A percentile compares a stretch with the other conserved stretches of the same genome.
Evolutionary conservation across 2,797 vertebrate species (phyloP).

Genomic region (Acomys russatus): DNA sequence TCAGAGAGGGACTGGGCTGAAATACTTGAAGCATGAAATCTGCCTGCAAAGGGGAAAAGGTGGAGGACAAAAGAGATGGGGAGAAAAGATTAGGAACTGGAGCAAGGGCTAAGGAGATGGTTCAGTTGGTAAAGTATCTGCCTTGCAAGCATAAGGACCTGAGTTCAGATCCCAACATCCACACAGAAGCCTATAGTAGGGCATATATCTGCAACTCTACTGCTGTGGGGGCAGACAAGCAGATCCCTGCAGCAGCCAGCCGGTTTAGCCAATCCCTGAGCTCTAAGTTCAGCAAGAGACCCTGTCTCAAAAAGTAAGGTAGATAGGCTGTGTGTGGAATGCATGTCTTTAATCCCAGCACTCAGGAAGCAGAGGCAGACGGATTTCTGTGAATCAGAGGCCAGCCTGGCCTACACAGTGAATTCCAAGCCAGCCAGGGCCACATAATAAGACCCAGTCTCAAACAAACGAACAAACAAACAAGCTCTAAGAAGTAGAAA

Average conservation of each 20-base stretch:
- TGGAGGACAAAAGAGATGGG: slow-evolving; percentile 33
- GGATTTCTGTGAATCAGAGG: not conserved
- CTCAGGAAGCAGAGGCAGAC: not conserved
- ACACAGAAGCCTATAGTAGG: not conserved
- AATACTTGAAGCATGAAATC: slow-evolving; percentile 91
- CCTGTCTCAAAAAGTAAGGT: not conserved
- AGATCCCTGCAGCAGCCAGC: not conserved
- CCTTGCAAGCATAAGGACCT: not conserved
- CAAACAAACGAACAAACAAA: not conserved
- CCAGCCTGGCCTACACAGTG: not conserved
- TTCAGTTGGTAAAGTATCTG: not conserved
- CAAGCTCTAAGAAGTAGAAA: not conserved
- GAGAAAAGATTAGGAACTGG: slow-evolving; percentile 63
- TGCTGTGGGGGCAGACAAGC: not conserved
- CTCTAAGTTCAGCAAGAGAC: not conserved
- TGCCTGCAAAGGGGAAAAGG: slow-evolving; percentile 85
- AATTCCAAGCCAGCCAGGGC: not conserved
- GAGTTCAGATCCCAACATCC: not conserved
- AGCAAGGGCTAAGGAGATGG: not conserved
- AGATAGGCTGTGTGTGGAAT: not conserved
- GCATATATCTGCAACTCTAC: not conserved
- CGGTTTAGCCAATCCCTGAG: not conserved
- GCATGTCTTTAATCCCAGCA: not conserved
- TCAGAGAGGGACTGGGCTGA: slow-evolving; percentile 86
- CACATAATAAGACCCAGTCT: not conserved